Conservation (phyloP, 2,113 vertebrate genomes). For the Eulacestoma nigropectus region DNA sequence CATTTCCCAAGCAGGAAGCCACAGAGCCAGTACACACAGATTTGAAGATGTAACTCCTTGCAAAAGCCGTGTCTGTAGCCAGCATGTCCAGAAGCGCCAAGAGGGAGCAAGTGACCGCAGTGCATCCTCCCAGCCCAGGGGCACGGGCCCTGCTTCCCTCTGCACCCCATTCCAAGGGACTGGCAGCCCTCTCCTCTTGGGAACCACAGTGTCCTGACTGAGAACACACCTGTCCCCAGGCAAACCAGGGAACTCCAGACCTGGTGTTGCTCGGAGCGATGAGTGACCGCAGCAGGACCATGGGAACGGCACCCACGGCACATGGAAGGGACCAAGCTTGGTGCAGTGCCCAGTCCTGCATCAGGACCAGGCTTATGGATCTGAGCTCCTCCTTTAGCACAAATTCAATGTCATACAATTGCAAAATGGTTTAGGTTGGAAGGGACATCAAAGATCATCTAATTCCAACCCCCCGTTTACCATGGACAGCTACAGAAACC, state of each 20-base stretch:
- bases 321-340: not conserved
- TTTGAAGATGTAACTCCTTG: not conserved
- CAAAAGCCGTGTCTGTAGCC: not conserved
- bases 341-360: not conserved
- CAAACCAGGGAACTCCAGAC: not conserved
- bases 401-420: not conserved
- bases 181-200: not conserved
- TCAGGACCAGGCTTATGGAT: not conserved
- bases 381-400: not conserved
- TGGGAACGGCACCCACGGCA: not conserved
- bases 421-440: not conserved
- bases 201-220: not conserved
- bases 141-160: fast-evolving
- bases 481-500: not conserved
- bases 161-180: fast-evolving
- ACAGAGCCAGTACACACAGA: not conserved
- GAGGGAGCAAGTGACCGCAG: not conserved
- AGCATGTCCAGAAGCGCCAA: not conserved
- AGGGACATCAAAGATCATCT: not conserved
- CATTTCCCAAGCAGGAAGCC: not conserved
- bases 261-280: fast-evolving
- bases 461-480: not conserved
- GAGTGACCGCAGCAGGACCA: not conserved
- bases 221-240: not conserved
- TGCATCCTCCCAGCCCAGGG: not conserved